These are phyloP conservation scores for Ophion ventricosus DNA, from an alignment of 2,888 invertebrate species.

Conservation along the genomic window DNA sequence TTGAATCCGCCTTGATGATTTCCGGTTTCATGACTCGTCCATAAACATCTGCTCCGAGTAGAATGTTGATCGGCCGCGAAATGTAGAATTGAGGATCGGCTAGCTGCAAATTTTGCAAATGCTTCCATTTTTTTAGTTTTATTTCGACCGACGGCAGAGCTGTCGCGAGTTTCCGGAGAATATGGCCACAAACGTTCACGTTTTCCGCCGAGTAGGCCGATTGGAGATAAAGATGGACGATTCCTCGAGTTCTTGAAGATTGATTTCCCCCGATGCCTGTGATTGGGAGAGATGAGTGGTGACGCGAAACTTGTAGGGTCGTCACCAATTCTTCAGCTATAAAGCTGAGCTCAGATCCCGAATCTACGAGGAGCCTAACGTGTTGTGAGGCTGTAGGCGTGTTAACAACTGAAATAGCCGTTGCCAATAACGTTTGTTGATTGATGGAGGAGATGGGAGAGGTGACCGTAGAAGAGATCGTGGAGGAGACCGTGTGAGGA, in stretches of 20 bases:
- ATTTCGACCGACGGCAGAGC: conserved; percentile 7
- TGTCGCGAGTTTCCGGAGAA: conserved; percentile 19
- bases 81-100: conserved; percentile 14
- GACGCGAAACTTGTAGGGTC: conserved; percentile 7
- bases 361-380: conserved; percentile 49
- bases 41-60: conserved; percentile 12
- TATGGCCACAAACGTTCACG: background rate
- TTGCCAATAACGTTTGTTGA: conserved; percentile 35
- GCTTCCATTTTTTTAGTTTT: background rate
- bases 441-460: background rate
- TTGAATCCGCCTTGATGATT: conserved; percentile 2
- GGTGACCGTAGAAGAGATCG: background rate
- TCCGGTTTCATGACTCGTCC: conserved; percentile 19
- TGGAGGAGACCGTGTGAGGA: background rate
- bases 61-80: conserved; percentile 9
- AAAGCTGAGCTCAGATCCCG: conserved; percentile 52
- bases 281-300: background rate
- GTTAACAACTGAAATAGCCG: conserved; percentile 18
- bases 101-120: conserved; percentile 4
- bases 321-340: conserved; percentile 33
- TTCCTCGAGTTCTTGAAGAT: conserved; percentile 8
- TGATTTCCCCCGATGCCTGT: conserved; percentile 1
- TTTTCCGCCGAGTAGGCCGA: background rate
- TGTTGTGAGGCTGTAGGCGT: conserved; percentile 13
- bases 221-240: background rate